phyloP scores from a whole-genome alignment of 2,888 invertebrate species.

The Gonocerus acuteangulatus region DNA sequence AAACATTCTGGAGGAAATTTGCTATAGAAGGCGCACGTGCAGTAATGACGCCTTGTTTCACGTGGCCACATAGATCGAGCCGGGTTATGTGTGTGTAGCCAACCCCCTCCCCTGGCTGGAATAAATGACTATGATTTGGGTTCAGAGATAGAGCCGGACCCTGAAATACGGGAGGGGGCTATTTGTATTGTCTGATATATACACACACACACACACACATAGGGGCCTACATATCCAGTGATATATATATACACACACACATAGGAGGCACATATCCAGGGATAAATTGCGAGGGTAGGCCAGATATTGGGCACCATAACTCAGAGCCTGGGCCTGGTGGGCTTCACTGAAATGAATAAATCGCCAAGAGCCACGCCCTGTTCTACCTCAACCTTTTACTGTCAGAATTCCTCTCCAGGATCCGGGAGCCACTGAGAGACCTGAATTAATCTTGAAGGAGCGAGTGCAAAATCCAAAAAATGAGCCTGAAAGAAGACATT shows the following conservation, averaged over 20 bases:
- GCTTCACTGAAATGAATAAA: slow-evolving; percentile 21
- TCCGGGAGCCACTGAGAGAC: too few relatives aligned
- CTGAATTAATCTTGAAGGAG: too few relatives aligned
- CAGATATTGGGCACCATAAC: slow-evolving; percentile 24
- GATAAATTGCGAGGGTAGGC: slow-evolving; percentile 18
- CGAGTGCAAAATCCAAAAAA: too few relatives aligned
- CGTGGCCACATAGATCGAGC: too few relatives aligned
- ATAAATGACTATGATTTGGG: slow-evolving; percentile 26
- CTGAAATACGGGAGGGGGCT: slow-evolving; percentile 20
- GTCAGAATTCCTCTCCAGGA: not conserved
- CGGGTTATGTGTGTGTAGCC: too few relatives aligned
- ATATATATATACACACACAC: too few relatives aligned
- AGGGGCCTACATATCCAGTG: too few relatives aligned
- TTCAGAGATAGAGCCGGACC: slow-evolving; percentile 1
- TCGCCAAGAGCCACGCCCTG: not conserved
- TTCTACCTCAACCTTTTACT: not conserved
- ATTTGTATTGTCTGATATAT: slow-evolving; percentile 26
- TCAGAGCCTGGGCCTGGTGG: not conserved
- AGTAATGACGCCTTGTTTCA: too few relatives aligned
- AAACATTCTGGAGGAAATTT: too few relatives aligned
- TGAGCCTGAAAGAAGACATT: too few relatives aligned
- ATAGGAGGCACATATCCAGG: slow-evolving; percentile 20
- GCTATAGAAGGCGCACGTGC: too few relatives aligned
- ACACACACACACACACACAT: not conserved
- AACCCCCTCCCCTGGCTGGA: not conserved